Base-by-base conservation (phyloP, 2,113 vertebrate genomes). In the Sander lucioperca region DNA sequence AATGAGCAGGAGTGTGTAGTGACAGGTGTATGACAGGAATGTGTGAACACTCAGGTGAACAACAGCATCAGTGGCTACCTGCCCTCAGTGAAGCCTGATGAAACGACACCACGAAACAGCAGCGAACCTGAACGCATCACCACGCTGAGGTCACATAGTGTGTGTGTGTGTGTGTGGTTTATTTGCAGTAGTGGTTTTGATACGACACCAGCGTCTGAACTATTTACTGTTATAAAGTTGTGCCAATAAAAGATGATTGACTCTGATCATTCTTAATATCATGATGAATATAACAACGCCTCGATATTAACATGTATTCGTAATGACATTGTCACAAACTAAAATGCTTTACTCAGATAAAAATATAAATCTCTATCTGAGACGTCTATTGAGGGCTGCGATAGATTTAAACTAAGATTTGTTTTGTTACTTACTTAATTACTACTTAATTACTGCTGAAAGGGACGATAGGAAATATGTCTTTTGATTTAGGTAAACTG, bases 1-100 rank as follows among this genome's bases (percentile, higher is more conserved):
- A 57, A 72, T 45, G 45, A 82, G 71, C 80, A 64, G 75, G 76
- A 47, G 68, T 45, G 53, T 39, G 27, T 21, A 84, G 80, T 77
- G 76, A 79, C 61, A 85, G 91, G 92, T 93, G 89, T 87, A 45
- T 30, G 70, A 74, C 65, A 87, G 94, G 92, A 94, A 93, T 94
- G 94, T 90, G 86, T 56, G n/a, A 91, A 92, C 87, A 91, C 90
- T 93, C 82, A 67, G 90, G 89, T 85, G 84, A 86, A 91, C 87
- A 76, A 95, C 94, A 92, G 93, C 93, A 87, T 95, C 95, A 91
- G 88, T 85, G 86, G 80, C 93, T 87, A 84, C 90, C 88, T 80
- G 92, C 84, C 77, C 89, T 90, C 86, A 75, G 83, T 74, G 25
- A 6, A 0, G 87, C n/a, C 82, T 48, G 67, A 85, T 6, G 39